These are phyloP conservation scores for Belgica antarctica DNA, from an alignment of 2,888 invertebrate genomes.

Conservation along the genomic window DNA sequence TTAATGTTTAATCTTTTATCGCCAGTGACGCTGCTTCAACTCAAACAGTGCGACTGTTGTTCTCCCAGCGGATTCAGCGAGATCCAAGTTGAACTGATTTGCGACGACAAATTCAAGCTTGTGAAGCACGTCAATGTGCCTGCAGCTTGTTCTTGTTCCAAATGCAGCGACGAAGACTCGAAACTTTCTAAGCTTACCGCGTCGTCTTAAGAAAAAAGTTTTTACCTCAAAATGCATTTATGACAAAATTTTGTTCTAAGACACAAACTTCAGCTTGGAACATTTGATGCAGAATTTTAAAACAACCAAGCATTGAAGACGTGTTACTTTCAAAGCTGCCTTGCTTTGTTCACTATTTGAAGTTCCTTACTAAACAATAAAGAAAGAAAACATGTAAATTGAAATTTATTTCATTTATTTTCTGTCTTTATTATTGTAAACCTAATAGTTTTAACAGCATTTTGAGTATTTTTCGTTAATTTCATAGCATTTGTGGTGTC, in stretches of 20 bases:
- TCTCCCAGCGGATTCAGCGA: constrained; percentile 49
- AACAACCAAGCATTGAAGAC: background rate
- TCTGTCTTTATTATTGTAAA: no score
- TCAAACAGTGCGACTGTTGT: constrained; percentile 63
- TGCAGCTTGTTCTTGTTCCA: constrained; percentile 52
- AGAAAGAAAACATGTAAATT: no score
- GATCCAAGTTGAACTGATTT: constrained; percentile 51
- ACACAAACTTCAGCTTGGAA: background rate
- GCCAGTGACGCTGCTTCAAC: constrained; percentile 60
- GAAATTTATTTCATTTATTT: no score
- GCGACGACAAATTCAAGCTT: constrained; percentile 51
- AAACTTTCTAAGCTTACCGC: constrained; percentile 14
- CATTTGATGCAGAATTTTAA: background rate
- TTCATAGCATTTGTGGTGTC: background rate
- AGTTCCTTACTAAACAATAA: background rate
- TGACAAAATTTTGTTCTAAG: background rate
- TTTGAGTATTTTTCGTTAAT: constrained; percentile 7
- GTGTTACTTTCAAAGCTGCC: background rate
- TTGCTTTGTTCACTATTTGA: background rate
- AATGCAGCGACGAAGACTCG: constrained; percentile 47
- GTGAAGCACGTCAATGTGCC: constrained; percentile 52
- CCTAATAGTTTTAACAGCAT: background rate
- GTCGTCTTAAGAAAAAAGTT: constrained; percentile 1
- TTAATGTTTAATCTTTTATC: constrained; percentile 29
- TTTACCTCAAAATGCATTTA: background rate